Percentiles rank a stretch among this genome's conserved stretches.
These are phyloP conservation scores for Xenentodon cancila DNA, from an alignment of 2,797 vertebrate species.

Conservation along the genomic window DNA sequence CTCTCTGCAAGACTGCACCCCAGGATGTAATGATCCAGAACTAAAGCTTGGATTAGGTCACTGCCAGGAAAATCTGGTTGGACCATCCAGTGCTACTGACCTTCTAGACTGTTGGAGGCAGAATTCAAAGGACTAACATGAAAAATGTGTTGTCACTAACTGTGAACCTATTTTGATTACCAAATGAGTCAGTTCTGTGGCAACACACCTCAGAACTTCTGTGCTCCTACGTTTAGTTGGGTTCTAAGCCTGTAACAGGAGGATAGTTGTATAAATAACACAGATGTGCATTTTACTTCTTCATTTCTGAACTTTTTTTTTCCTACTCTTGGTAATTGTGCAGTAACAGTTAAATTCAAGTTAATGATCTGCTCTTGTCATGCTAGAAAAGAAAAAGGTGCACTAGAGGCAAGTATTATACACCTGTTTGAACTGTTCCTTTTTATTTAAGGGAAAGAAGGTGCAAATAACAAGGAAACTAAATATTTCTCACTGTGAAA, in stretches of 20 bases:
- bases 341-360: neutral
- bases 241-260: neutral
- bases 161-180: slow-evolving; percentile 21
- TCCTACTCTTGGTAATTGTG: neutral
- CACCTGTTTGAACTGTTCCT: neutral
- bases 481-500: neutral
- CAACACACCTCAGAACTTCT: neutral
- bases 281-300: slow-evolving; percentile 6
- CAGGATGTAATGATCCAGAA: slow-evolving; percentile 71
- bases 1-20: slow-evolving; percentile 73
- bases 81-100: slow-evolving; percentile 49
- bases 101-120: slow-evolving; percentile 50
- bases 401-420: too few species aligned
- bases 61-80: slow-evolving; percentile 37
- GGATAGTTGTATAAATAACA: neutral
- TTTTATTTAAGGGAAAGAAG: neutral
- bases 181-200: slow-evolving; percentile 1
- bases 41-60: slow-evolving; percentile 71
- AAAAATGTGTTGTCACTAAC: slow-evolving; percentile 37
- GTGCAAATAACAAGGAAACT: slow-evolving; percentile 13
- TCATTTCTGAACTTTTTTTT: neutral
- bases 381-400: too few species aligned
- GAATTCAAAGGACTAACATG: slow-evolving; percentile 27
- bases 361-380: too few species aligned
- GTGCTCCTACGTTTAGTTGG: neutral